Evolutionary conservation across 2,888 invertebrate genomes (phyloP).

Genomic region (Euphydryas editha): DNA sequence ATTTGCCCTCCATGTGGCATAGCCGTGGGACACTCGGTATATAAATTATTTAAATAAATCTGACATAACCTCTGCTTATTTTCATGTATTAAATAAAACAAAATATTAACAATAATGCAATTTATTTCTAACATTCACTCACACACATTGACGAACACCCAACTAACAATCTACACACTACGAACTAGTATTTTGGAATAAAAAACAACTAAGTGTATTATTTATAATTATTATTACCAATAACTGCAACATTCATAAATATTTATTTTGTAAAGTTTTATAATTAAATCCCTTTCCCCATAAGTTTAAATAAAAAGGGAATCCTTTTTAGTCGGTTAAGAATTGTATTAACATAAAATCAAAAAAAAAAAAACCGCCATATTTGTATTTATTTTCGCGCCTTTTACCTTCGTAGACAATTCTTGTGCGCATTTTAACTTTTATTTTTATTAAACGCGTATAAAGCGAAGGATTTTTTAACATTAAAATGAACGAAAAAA

Average conservation of each 20-base stretch:
- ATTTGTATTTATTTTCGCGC: background rate
- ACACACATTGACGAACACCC: background rate
- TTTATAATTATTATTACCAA: background rate
- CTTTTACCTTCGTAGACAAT: background rate
- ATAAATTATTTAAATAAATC: too few relatives aligned
- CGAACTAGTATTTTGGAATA: constrained; percentile 18
- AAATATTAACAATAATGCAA: constrained; percentile 14
- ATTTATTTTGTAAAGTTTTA: background rate
- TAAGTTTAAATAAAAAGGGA: background rate
- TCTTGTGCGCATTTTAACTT: too few relatives aligned
- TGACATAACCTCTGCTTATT: too few relatives aligned
- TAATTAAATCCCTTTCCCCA: background rate
- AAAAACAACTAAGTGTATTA: constrained; percentile 1
- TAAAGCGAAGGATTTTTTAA: too few relatives aligned
- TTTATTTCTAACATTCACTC: constrained; percentile 17
- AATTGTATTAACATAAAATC: background rate
- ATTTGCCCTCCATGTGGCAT: too few relatives aligned
- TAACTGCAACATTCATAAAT: constrained; percentile 12
- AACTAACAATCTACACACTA: constrained; percentile 6
- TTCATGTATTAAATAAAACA: constrained; percentile 12
- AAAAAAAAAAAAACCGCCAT: background rate
- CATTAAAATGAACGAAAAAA: too few relatives aligned
- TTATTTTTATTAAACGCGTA: too few relatives aligned
- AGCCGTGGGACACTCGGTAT: too few relatives aligned
- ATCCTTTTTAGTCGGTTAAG: too few relatives aligned